Evolutionary conservation across 2,888 invertebrate species (phyloP).

Genomic region (Scrobipalpa costella): DNA sequence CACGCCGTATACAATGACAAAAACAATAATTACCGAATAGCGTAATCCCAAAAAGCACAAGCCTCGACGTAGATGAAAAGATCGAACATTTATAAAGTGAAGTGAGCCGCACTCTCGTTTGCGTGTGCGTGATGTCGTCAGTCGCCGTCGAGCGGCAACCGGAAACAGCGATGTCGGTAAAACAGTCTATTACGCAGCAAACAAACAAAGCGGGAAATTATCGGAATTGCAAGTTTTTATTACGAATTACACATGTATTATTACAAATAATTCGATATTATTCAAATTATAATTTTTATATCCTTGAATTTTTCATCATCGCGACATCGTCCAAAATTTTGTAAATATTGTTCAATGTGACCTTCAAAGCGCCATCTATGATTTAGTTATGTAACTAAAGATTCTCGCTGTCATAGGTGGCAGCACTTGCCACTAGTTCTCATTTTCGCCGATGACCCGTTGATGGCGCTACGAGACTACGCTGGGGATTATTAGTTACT

Average conservation of each 20-base stretch:
- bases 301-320: too few species aligned
- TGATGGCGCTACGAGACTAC: conserved; percentile 19
- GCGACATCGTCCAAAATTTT: neutral
- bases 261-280: too few species aligned
- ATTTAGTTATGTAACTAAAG: neutral
- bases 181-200: conserved; percentile 69
- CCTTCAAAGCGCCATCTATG: conserved; percentile 29
- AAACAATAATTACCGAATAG: conserved; percentile 78
- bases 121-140: conserved; percentile 73
- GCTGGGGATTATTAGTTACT: too few species aligned
- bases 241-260: too few species aligned
- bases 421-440: neutral
- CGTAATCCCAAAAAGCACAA: conserved; percentile 73
- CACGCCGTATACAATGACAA: conserved; percentile 50
- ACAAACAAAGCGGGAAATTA: conserved; percentile 29
- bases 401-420: neutral
- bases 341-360: conserved; percentile 27
- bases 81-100: conserved; percentile 78
- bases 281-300: too few species aligned
- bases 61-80: conserved; percentile 75
- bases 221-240: neutral
- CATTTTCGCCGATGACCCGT: neutral
- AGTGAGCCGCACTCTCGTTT: conserved; percentile 64
- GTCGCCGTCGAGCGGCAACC: conserved; percentile 73
- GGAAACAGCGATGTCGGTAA: conserved; percentile 66